Evolutionary conservation across 2,797 vertebrate genomes (phyloP), one percentile per base, ranked within the genome.

Genomic region (Halcyon badia): DNA sequence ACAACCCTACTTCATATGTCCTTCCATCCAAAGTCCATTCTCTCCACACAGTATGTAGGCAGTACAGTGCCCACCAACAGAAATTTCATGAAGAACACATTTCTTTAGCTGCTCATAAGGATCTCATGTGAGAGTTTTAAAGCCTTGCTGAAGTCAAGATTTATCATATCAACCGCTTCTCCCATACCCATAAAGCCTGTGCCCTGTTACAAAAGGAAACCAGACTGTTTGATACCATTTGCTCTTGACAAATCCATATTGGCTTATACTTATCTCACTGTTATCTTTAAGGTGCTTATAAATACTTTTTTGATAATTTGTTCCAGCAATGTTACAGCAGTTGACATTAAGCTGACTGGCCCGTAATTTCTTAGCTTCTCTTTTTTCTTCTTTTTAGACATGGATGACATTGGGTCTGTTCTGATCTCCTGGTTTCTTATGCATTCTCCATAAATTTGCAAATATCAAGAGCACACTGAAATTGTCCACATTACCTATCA

Each of bases 291-390:
- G 79, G 78, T 95, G 84, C 33, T 83, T 66, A 69, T 26, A 94
- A 80, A 78, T 41, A 70, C 58, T 77, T 44, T 41, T 66, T 49
- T 80, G 64, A 90, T 87, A 85, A 87, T 94, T 96, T 93, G 56
- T 91, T 88, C 52, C 64, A 85, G 69, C 87, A 91, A 77, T 49
- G n/a, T 80, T 66, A 56, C 51, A 79, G 42, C 39, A 41, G 87
- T 44, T 91, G 94, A 94, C 93, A 83, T 78, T 94, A 94, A 96
- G 93, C 87, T 88, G 87, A 93, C 85, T 96, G 91, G 41, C 48
- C 61, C 75, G 57, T 87, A 83, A 88, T 90, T 89, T 94, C 56
- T 70, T 44, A 30, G 56, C 46, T 89, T 69, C 62, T 87, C 48
- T 72, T 87, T 65, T 57, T 19, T 33, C 39, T 78, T 89, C 48